Conservation (phyloP, 2,888 invertebrate species). For the Cataglyphis altisquamis region DNA sequence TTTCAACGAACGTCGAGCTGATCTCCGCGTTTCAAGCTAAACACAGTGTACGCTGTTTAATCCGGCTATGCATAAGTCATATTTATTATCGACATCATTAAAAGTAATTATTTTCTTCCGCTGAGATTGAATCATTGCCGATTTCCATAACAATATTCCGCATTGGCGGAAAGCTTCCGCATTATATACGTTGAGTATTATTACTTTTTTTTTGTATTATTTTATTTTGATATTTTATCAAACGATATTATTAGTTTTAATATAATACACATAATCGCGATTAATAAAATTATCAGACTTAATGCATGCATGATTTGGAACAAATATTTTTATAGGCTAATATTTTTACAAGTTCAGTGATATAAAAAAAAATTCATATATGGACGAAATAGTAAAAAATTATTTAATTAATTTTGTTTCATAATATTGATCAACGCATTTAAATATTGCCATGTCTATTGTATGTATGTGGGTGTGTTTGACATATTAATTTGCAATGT, state of each 20-base stretch:
- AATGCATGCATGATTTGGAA: neutral
- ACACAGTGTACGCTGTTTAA: neutral
- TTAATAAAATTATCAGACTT: conserved; percentile 3
- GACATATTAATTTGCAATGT: neutral
- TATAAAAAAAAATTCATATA: neutral
- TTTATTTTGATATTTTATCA: conserved; percentile 13
- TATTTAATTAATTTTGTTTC: neutral
- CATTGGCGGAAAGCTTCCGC: neutral
- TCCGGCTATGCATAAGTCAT: neutral
- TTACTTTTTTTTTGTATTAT: neutral
- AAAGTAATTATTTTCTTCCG: neutral
- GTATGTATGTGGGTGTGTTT: no score
- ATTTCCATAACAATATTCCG: conserved; percentile 10
- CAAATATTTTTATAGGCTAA: neutral
- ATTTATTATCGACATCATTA: conserved; percentile 33
- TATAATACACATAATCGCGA: neutral
- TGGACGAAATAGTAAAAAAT: neutral
- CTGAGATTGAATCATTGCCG: neutral
- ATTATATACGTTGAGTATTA: neutral
- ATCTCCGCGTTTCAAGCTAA: conserved; percentile 29
- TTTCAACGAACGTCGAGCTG: conserved; percentile 9
- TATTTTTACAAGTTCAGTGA: neutral
- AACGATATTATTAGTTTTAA: neutral
- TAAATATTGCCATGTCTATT: no score
- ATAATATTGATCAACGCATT: neutral